Evolutionary conservation across 2,113 vertebrate genomes (phyloP).

Genomic region (Myotis yumanensis): DNA sequence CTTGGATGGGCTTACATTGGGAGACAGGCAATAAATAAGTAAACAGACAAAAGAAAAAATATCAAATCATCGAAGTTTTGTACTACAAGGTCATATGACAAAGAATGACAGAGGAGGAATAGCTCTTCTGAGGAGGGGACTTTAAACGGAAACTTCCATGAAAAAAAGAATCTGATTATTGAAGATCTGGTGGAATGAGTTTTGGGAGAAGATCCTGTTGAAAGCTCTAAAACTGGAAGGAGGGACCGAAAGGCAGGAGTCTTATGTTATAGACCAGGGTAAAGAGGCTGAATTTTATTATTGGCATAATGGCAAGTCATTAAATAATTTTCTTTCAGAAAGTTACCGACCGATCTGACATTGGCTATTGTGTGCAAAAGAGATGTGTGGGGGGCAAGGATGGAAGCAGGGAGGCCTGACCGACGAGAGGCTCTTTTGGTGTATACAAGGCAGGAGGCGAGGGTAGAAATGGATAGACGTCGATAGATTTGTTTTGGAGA

Average conservation of each 20-base stretch:
- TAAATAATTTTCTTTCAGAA: neutral
- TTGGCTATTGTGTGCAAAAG: neutral
- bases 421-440: neutral
- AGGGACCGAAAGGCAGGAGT: neutral
- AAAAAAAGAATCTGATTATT: neutral
- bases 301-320: neutral
- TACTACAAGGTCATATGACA: neutral
- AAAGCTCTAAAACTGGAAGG: neutral
- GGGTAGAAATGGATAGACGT: neutral
- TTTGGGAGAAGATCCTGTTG: neutral
- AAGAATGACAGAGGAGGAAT: neutral
- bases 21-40: neutral
- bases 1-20: neutral
- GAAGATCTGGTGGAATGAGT: neutral
- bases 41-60: neutral
- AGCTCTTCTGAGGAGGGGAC: neutral
- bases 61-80: neutral
- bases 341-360: neutral
- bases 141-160: neutral
- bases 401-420: neutral
- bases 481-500: neutral
- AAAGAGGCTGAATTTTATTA: neutral
- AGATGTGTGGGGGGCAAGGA: neutral
- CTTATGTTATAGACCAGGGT: neutral
- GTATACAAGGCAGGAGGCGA: neutral